Conservation (phyloP, 1,140 invertebrate genomes). For the Pemphigus obesinymphae region DNA sequence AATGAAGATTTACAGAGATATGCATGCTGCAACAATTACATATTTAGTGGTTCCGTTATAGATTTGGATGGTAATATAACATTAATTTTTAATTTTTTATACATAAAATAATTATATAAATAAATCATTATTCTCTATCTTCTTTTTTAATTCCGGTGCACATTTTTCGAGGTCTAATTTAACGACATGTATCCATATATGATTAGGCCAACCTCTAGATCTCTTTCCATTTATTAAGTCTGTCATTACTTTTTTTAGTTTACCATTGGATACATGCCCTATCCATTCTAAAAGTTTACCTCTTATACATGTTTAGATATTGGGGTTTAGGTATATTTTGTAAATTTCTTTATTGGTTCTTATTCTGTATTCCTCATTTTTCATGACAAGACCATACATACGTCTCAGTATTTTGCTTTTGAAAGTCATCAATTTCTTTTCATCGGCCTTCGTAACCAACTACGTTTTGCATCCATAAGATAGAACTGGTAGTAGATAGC, state of each 20-base stretch:
- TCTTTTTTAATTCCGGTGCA: not conserved
- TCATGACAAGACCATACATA: not conserved
- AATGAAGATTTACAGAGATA: not conserved
- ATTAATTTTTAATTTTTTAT: not conserved
- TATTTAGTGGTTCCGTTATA: not conserved
- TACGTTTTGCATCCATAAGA: too few relatives aligned
- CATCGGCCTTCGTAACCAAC: too few relatives aligned
- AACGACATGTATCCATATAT: not conserved
- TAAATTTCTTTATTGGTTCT: not conserved
- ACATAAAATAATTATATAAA: not conserved
- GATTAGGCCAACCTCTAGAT: not conserved
- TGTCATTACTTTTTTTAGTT: not conserved
- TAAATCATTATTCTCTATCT: too few relatives aligned
- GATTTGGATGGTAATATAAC: not conserved
- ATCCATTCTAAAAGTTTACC: not conserved
- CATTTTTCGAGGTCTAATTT: not conserved
- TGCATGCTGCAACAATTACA: not conserved
- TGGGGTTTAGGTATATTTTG: not conserved
- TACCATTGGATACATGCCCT: not conserved
- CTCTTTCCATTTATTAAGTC: not conserved
- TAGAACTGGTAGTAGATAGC: too few relatives aligned
- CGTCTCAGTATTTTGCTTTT: not conserved
- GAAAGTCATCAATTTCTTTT: not conserved
- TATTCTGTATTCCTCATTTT: not conserved
- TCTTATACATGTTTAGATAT: not conserved